Conservation (phyloP, 2,888 invertebrate species). For the Ophion obscuratus region DNA sequence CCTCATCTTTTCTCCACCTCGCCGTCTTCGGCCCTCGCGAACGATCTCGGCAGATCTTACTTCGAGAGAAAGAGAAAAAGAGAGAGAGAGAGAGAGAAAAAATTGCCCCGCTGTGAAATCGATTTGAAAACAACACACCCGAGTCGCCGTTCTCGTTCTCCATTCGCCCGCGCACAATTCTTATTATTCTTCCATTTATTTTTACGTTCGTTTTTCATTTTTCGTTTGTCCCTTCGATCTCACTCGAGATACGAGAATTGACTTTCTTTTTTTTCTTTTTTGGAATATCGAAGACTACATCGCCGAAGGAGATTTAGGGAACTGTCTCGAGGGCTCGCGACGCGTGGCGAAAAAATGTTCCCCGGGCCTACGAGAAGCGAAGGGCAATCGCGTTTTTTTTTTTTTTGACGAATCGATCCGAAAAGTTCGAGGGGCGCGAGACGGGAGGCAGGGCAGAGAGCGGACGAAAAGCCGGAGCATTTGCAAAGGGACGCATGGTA, state of each 20-base stretch:
- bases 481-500: neutral
- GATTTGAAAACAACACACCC: neutral
- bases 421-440: neutral
- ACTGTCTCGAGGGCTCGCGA: neutral
- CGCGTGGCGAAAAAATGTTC: neutral
- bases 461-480: neutral
- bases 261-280: neutral
- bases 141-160: slow-evolving; percentile 42
- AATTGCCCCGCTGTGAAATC: slow-evolving; percentile 17
- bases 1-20: neutral
- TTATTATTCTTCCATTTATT: slow-evolving; percentile 10
- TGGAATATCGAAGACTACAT: neutral
- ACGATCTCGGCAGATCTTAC: neutral
- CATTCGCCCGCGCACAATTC: slow-evolving; percentile 14
- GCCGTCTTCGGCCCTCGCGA: neutral
- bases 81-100: neutral
- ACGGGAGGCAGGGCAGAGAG: neutral
- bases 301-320: neutral
- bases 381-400: neutral
- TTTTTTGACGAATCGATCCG: slow-evolving; percentile 29
- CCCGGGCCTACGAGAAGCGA: neutral
- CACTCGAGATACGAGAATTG: slow-evolving; percentile 11
- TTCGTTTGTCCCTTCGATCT: neutral
- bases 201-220: neutral
- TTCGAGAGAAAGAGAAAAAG: slow-evolving; percentile 43